These are phyloP conservation scores for Drosophila mulleri DNA, from an alignment of 2,888 invertebrate genomes.

Conservation along the genomic window DNA sequence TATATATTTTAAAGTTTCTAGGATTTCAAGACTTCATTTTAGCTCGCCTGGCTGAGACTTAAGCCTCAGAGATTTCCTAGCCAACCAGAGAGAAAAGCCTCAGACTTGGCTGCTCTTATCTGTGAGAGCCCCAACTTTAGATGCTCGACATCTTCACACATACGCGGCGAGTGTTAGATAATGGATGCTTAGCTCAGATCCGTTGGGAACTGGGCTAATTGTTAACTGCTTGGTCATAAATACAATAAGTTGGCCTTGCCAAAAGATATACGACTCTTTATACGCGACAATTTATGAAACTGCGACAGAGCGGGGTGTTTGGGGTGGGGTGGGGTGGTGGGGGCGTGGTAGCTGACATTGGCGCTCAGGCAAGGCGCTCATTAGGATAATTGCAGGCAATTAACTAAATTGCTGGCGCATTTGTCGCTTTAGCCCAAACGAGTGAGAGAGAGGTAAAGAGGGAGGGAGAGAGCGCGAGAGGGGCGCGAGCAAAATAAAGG, in stretches of 20 bases:
- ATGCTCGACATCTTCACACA: not conserved
- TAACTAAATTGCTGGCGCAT: slow-evolving; percentile 84
- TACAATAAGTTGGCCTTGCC: slow-evolving; percentile 65
- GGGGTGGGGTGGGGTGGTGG: slow-evolving; percentile 21
- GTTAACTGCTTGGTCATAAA: slow-evolving; percentile 68
- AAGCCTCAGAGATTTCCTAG: not conserved
- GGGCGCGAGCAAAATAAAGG: slow-evolving; percentile 9
- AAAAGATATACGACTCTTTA: slow-evolving; percentile 56
- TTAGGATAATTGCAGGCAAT: slow-evolving; percentile 84
- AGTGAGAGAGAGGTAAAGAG: slow-evolving; percentile 8
- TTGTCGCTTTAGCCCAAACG: slow-evolving; percentile 74
- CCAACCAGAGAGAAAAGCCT: no score
- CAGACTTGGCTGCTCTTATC: not conserved
- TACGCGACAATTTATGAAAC: slow-evolving; percentile 35
- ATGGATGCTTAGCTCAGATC: slow-evolving; percentile 1
- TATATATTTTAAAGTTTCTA: no score
- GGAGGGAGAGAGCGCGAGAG: slow-evolving; percentile 25
- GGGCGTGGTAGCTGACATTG: slow-evolving; percentile 41
- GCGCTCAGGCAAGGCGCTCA: slow-evolving; percentile 79
- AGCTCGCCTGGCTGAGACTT: no score
- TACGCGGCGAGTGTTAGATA: not conserved
- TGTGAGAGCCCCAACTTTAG: not conserved
- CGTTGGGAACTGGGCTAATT: slow-evolving; percentile 24
- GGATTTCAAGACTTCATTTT: no score
- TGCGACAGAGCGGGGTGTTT: not conserved